Percentiles rank a stretch among this genome's conserved stretches.
Evolutionary conservation across 2,797 vertebrate species (phyloP).

Genomic region (Steatocranus sp.): DNA sequence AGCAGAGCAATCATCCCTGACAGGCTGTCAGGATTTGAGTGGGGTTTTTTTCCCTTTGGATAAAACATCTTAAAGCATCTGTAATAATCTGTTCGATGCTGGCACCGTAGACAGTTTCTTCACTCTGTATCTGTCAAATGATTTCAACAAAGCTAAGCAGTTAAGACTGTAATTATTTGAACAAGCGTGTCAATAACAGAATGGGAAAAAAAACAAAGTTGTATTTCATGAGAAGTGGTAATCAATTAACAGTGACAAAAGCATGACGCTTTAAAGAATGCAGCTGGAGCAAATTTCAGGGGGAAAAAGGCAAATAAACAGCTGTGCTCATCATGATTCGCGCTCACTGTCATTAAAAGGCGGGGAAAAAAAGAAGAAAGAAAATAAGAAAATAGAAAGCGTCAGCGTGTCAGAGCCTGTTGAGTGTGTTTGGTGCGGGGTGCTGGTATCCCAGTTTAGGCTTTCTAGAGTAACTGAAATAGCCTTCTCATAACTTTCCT

Average conservation of each 20-base stretch:
- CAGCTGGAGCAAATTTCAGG: constrained; percentile 27
- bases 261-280: background rate
- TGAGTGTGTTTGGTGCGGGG: background rate
- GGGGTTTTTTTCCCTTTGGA: accelerated
- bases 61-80: constrained; percentile 35
- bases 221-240: constrained; percentile 20
- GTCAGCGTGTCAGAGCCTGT: background rate
- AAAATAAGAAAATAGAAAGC: background rate
- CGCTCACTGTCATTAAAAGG: background rate
- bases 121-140: constrained; percentile 36
- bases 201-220: constrained; percentile 19
- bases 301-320: constrained; percentile 13
- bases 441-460: constrained; percentile 1
- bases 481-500: constrained; percentile 46
- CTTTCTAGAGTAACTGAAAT: constrained; percentile 34
- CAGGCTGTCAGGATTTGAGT: constrained; percentile 41
- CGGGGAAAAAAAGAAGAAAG: background rate
- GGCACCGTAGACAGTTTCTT: constrained; percentile 17
- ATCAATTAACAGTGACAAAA: constrained; percentile 43
- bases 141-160: background rate
- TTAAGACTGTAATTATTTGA: constrained; percentile 40
- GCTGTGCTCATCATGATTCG: constrained; percentile 11
- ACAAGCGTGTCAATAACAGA: constrained; percentile 31
- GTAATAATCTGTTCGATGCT: constrained; percentile 22
- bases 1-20: constrained; percentile 22